Evolutionary conservation across 2,888 invertebrate species (phyloP).

Genomic region (Plutella xylostella): DNA sequence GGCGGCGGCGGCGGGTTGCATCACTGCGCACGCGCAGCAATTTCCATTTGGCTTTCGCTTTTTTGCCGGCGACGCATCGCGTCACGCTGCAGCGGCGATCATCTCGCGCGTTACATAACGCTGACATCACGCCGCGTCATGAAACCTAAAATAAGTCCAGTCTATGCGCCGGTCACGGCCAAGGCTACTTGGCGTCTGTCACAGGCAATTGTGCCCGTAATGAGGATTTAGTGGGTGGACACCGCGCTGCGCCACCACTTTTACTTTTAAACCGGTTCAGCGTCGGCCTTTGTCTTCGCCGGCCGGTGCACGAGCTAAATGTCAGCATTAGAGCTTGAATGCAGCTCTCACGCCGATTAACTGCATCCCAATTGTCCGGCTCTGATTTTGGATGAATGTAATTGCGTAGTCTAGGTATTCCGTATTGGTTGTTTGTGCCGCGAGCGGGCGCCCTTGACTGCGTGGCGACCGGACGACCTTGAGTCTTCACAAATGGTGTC

Average conservation of each 20-base stretch:
- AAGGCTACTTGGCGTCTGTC: slow-evolving; percentile 54
- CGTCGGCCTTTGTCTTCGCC: slow-evolving; percentile 42
- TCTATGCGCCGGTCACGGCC: slow-evolving; percentile 64
- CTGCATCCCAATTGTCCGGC: neutral
- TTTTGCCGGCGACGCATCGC: slow-evolving; percentile 29
- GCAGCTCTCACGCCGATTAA: too few relatives aligned
- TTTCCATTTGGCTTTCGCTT: slow-evolving; percentile 61
- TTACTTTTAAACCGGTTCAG: slow-evolving; percentile 63
- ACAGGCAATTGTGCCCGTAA: slow-evolving; percentile 58
- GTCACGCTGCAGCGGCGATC: slow-evolving; percentile 24
- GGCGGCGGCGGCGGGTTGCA: slow-evolving; percentile 13
- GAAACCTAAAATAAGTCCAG: slow-evolving; percentile 61
- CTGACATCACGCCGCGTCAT: slow-evolving; percentile 63
- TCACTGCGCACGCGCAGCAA: slow-evolving; percentile 27
- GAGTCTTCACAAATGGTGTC: slow-evolving; percentile 50
- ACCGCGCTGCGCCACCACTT: slow-evolving; percentile 49
- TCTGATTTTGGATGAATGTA: neutral
- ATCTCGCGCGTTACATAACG: slow-evolving; percentile 35
- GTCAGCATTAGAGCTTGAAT: slow-evolving; percentile 4
- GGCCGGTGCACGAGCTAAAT: slow-evolving; percentile 27
- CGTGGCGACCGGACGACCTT: slow-evolving; percentile 62
- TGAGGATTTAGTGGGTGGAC: slow-evolving; percentile 67
- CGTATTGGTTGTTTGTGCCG: neutral
- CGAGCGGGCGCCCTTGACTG: slow-evolving; percentile 50
- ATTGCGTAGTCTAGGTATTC: neutral